These are phyloP conservation scores for Nomada goodeniana DNA, from an alignment of 2,888 invertebrate species.

Conservation along the genomic window DNA sequence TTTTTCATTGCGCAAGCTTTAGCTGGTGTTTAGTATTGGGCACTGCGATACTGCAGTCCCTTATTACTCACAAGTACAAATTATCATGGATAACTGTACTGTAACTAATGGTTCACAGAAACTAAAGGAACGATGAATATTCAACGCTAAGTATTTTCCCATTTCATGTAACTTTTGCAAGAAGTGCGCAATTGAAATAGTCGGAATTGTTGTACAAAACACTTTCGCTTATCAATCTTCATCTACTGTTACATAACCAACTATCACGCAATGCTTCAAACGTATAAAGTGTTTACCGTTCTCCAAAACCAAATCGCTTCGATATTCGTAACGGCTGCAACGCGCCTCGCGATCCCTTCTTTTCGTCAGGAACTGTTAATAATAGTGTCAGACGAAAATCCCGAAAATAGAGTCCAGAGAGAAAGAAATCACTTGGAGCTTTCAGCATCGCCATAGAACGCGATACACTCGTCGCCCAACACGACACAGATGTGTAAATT, in stretches of 20 bases:
- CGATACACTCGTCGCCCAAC: no score
- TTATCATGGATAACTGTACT: no score
- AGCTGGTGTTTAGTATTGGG: neutral
- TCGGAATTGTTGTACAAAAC: neutral
- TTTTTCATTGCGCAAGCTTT: neutral
- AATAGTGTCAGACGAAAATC: neutral
- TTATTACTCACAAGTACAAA: no score
- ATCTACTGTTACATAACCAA: slow-evolving; percentile 3
- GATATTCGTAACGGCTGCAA: neutral
- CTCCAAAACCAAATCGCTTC: neutral
- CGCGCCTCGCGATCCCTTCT: neutral
- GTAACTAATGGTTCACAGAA: neutral
- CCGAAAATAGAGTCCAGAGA: neutral
- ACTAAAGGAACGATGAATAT: neutral
- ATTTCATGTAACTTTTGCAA: neutral
- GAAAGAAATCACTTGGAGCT: neutral
- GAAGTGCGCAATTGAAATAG: no score
- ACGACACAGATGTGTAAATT: no score
- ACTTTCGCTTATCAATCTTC: slow-evolving; percentile 19
- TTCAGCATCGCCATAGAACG: neutral
- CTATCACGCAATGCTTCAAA: neutral
- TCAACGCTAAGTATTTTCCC: slow-evolving; percentile 17
- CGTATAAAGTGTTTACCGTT: neutral
- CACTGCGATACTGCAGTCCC: no score
- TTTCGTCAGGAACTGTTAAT: neutral